Evolutionary conservation across 1,140 invertebrate species (phyloP), one percentile per base, ranked within the genome.

Genomic region (Kradibia gibbosae): DNA sequence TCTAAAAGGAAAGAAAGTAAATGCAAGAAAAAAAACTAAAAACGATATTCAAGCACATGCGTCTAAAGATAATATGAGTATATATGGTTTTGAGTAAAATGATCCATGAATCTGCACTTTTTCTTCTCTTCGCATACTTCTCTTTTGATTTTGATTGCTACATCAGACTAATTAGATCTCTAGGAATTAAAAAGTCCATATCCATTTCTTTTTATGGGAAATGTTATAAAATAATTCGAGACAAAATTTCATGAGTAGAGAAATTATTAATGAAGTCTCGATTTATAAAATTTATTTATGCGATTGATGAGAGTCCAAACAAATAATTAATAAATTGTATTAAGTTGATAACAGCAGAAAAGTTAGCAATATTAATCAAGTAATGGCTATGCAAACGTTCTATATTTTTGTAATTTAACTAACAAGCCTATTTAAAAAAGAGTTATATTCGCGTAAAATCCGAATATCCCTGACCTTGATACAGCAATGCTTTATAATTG

Each of bases 1-100:
- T 31, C 65, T 71, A 39, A 78, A 78, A 73, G 25, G 42, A n/a
- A 83, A 50, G 31, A 71, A 83, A 57, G 45, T 60, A 20, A 42
- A 71, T 42, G 39, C 31, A 60, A 75, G 36, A 65, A 71, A 71
- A 71, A 78, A 31, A 22, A 31, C 22, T 15, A 75, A 70, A 53
- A 39, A 73, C 36, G 13, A 65, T 0, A 31, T 17, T 39, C 53
- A n/a, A 50, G 60, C 45, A 67, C 28, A 67, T 53, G 28, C 60
- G 25, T 77, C 31, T 31, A 65, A 42, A n/a, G 39, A 42, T 28
- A 31, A 67, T 67, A 53, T 78, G 50, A n/a, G 60, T 67, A 48
- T 62, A 45, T 78, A 25, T 25, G 28, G 42, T 67, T 39, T 31
- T 67, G 45, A 78, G 39, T 62, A 67, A 78, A 28, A 25, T 20